phyloP scores from a whole-genome alignment of 2,797 vertebrate genomes.

The Typhlichthys eigenmanni region DNA sequence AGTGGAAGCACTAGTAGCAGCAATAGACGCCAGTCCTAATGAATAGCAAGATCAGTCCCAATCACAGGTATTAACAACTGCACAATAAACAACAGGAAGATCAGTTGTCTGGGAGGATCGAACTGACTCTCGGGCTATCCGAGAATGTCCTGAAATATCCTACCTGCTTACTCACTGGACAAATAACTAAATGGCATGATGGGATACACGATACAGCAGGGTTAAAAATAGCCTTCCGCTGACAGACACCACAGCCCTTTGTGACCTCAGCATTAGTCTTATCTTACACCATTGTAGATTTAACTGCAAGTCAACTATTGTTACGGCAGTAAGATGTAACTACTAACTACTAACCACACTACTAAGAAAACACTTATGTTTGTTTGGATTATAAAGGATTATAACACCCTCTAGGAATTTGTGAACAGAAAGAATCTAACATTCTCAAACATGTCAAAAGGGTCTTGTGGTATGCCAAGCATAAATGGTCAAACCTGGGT shows the following conservation, averaged over 20 bases:
- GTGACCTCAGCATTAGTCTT: conserved; percentile 51
- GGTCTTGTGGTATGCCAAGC: conserved; percentile 46
- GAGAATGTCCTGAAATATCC: conserved; percentile 64
- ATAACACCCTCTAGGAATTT: conserved; percentile 15
- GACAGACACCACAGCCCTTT: conserved; percentile 57
- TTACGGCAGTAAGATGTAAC: background rate
- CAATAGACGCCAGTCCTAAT: conserved; percentile 34
- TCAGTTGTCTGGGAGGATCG: conserved; percentile 28
- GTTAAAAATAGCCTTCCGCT: conserved; percentile 78
- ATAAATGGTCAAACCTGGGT: conserved; percentile 46
- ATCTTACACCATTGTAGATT: conserved; percentile 47
- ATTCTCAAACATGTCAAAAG: conserved; percentile 36
- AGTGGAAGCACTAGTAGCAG: conserved; percentile 77
- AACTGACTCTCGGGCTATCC: conserved; percentile 46
- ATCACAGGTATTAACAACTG: too few relatives aligned
- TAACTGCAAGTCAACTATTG: background rate
- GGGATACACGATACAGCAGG: conserved; percentile 65
- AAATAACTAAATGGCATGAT: conserved; percentile 51
- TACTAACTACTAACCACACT: too few relatives aligned
- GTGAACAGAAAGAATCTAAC: conserved; percentile 27
- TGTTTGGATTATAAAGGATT: too few relatives aligned
- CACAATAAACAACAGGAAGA: conserved; percentile 14
- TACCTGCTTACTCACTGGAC: conserved; percentile 36
- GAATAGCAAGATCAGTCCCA: conserved; percentile 20
- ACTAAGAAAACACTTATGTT: too few relatives aligned